A percentile compares a stretch with the other conserved stretches of the same genome.
phyloP scores from a whole-genome alignment of 2,113 vertebrate genomes.

The Coreoperca whiteheadi region DNA sequence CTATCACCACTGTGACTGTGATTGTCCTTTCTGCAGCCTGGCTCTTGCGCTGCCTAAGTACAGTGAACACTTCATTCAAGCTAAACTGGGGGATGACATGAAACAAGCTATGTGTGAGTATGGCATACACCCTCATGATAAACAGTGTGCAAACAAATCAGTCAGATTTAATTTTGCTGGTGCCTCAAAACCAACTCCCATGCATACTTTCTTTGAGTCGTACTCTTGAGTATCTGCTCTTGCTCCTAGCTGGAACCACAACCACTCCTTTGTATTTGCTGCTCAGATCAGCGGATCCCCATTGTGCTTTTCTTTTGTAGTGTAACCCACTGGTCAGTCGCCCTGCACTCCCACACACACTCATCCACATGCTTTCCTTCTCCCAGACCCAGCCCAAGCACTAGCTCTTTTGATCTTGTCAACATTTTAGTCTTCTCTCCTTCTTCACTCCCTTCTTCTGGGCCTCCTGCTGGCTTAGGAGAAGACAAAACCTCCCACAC shows the following conservation, averaged over 20 bases:
- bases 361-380: conserved; percentile 58
- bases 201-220: conserved; percentile 31
- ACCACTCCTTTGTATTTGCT: conserved; percentile 62
- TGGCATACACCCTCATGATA: background rate
- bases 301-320: conserved; percentile 69
- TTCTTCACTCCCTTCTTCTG: conserved; percentile 37
- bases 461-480: conserved; percentile 37
- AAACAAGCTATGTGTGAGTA: conserved; percentile 96
- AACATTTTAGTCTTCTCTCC: conserved; percentile 36
- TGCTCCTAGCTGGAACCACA: conserved; percentile 44
- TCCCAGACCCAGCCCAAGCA: conserved; percentile 45
- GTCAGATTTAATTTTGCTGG: background rate
- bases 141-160: conserved; percentile 12
- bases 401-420: conserved; percentile 69
- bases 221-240: conserved; percentile 37
- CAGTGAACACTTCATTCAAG: conserved; percentile 98
- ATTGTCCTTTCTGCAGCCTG: conserved; percentile 86
- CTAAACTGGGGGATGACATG: conserved; percentile 92
- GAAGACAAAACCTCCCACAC: conserved; percentile 40
- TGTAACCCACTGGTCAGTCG: conserved; percentile 73
- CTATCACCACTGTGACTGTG: background rate
- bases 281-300: conserved; percentile 54
- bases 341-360: conserved; percentile 60
- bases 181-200: conserved; percentile 27
- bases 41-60: conserved; percentile 97